A percentile compares a stretch with the other conserved stretches of the same genome.
phyloP scores from a whole-genome alignment of 2,113 vertebrate genomes.

The Galeopterus variegatus region DNA sequence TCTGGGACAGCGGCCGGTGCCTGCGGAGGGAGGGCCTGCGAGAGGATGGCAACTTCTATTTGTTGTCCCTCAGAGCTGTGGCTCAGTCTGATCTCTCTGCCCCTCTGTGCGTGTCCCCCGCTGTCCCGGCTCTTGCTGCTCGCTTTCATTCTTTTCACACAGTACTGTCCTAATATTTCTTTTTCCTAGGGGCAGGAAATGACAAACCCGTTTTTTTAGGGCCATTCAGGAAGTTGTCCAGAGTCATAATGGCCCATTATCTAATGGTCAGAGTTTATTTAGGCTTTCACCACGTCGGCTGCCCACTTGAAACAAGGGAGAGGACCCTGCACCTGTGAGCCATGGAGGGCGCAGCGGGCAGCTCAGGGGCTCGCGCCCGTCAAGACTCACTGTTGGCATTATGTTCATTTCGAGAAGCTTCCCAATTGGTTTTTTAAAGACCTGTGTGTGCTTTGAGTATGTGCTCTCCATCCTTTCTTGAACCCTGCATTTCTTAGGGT shows the following conservation, averaged over 20 bases:
- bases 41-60: background rate
- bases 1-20: slow-evolving; percentile 64
- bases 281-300: slow-evolving; percentile 87
- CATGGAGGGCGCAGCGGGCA: background rate
- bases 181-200: slow-evolving; percentile 84
- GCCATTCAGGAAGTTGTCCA: slow-evolving; percentile 90
- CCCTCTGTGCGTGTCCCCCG: background rate
- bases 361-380: background rate
- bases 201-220: slow-evolving; percentile 84
- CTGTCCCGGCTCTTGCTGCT: background rate
- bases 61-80: background rate
- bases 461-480: fast-evolving
- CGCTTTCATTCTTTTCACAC: slow-evolving; percentile 62
- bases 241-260: slow-evolving; percentile 89
- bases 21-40: background rate
- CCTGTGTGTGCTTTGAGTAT: background rate
- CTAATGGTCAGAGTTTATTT: slow-evolving; percentile 89
- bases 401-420: background rate
- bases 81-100: background rate
- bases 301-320: slow-evolving; percentile 79
- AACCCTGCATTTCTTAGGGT: background rate
- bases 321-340: too few relatives aligned
- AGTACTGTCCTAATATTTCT: slow-evolving; percentile 71
- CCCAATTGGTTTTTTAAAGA: background rate
- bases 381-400: too few relatives aligned